Evolutionary conservation across 35 echinoderm and acorn worm genomes (phyloP).

Genomic region (Eucidaris tribuloides): DNA sequence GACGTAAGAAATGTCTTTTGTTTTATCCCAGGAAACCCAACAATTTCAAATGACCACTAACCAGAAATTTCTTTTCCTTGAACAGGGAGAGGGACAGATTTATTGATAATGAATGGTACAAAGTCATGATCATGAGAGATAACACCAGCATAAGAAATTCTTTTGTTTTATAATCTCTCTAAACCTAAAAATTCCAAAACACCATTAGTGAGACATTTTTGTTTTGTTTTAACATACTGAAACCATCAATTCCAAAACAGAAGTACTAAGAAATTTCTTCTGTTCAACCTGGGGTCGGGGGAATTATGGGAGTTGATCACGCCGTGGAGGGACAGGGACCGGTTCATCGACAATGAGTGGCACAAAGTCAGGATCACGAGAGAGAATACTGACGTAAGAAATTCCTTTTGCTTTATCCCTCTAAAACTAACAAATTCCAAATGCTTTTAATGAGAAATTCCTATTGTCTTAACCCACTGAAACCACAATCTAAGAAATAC

Average conservation of each 20-base stretch:
- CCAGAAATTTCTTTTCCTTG: slow-evolving; percentile 5
- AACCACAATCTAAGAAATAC: too few relatives aligned
- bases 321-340: slow-evolving; percentile 2
- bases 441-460: too few relatives aligned
- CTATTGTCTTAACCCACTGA: too few relatives aligned
- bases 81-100: slow-evolving; percentile 20
- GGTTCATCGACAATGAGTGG: slow-evolving; percentile 73
- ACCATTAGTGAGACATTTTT: slow-evolving; percentile 28
- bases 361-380: slow-evolving; percentile 79
- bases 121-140: slow-evolving; percentile 63
- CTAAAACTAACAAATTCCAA: too few relatives aligned
- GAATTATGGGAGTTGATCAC: slow-evolving; percentile 35
- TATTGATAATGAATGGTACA: slow-evolving; percentile 78
- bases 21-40: too few relatives aligned
- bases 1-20: slow-evolving; percentile 51
- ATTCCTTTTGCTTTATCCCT: too few relatives aligned
- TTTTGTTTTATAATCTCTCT: too few relatives aligned
- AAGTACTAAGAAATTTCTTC: too few relatives aligned
- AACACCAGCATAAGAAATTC: slow-evolving; percentile 39
- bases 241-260: too few relatives aligned
- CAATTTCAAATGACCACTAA: slow-evolving; percentile 65
- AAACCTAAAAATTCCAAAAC: slow-evolving; percentile 69
- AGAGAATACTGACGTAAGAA: slow-evolving; percentile 44
- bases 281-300: slow-evolving; percentile 77
- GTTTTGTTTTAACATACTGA: too few relatives aligned